Evolutionary conservation across 2,797 vertebrate genomes (phyloP), one percentile per base, ranked within the genome.

Genomic region (Denticeps clupeoides): DNA sequence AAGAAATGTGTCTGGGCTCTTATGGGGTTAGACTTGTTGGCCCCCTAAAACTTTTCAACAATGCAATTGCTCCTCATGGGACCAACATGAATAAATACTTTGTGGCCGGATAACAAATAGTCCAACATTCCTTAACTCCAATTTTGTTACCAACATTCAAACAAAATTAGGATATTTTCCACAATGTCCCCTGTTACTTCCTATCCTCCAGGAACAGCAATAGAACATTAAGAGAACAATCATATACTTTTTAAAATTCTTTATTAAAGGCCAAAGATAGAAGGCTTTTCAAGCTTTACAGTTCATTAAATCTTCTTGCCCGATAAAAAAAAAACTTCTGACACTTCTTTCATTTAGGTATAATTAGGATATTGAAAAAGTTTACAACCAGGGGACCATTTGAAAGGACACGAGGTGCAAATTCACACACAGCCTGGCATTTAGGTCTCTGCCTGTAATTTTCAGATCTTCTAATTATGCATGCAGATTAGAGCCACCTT

Each of bases 401-500:
- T 51, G 3, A 51, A 29, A 42, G 32, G 42, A 19, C 25, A 55
- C 37, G 13, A 15, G 19, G 45, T 29, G 3, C n/a, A 41, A 37
- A 50, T 53, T 45, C 59, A 52, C 54, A 40, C 19, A 25, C 3
- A 55, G 53, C 23, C n/a, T 53, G 15, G 41, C 38, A 46, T 55
- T 50, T 41, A 55, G 50, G 25, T 41, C 37, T 25, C 10, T 32
- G 43, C 37, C 47, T 69, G 25, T 68, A 47, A 73, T 66, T 65
- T 58, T 53, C 29, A 48, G 4, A 31, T 56, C 31, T 59, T 59
- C 56, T 68, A 12, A 65, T 67, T 40, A 24, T 52, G 31, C 18
- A 29, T n/a, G 42, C 42, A 55, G 51, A 71, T 70, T 55, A 65
- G 10, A 72, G 38, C 48, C 55, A 44, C 64, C 23, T 29, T 50